Conservation (phyloP, 2,113 vertebrate genomes). For the Lycocorax pyrrhopterus region DNA sequence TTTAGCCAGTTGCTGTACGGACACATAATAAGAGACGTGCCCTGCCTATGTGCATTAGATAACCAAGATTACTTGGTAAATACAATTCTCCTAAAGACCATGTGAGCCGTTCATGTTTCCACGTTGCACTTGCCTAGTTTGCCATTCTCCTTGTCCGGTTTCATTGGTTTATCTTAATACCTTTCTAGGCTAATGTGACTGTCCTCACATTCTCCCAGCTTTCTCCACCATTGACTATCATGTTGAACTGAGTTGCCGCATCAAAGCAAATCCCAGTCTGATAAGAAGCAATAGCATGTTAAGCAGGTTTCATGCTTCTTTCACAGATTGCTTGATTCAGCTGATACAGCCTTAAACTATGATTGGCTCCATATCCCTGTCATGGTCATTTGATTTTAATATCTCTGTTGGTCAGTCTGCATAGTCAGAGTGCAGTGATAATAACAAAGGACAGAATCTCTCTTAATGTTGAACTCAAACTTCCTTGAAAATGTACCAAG, state of each 20-base stretch:
- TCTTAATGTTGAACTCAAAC: neutral
- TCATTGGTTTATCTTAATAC: neutral
- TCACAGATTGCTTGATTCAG: neutral
- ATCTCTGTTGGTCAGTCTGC: neutral
- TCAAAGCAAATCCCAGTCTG: conserved; percentile 25
- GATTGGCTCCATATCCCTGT: neutral
- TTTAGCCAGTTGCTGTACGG: neutral
- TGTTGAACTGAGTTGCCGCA: neutral
- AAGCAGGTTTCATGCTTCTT: neutral
- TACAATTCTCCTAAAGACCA: neutral
- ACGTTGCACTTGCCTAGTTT: neutral
- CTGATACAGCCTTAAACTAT: neutral
- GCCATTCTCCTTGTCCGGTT: neutral
- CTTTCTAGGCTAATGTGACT: neutral
- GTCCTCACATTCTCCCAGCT: neutral
- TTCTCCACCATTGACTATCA: neutral
- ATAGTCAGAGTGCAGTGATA: neutral
- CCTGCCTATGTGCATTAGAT: neutral
- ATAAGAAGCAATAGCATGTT: neutral
- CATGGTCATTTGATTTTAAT: neutral
- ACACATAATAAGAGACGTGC: neutral
- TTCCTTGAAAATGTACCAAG: neutral
- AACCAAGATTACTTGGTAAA: neutral
- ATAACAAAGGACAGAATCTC: neutral
- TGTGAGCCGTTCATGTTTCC: neutral